phyloP scores from a whole-genome alignment of 2,888 invertebrate genomes.

The Rhagophthalmus giganteus region DNA sequence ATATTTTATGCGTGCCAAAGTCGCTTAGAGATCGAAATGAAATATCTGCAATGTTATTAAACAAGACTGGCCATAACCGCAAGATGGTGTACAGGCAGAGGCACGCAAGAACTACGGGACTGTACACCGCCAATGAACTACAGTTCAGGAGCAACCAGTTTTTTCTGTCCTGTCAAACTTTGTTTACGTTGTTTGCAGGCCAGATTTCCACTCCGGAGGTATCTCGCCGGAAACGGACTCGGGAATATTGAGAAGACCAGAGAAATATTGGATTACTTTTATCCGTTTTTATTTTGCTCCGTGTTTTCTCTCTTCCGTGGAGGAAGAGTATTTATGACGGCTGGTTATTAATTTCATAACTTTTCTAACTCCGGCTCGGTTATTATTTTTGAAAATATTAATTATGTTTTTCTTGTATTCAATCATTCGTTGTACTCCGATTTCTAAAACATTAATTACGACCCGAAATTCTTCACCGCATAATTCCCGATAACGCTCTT shows the following conservation, averaged over 20 bases:
- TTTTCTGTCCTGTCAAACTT: conserved; percentile 36
- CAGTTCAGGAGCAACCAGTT: conserved; percentile 28
- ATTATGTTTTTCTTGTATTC: conserved; percentile 21
- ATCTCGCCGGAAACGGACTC: conserved; percentile 30
- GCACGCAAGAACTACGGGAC: conserved; percentile 14
- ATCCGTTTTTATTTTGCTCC: conserved; percentile 27
- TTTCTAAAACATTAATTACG: conserved; percentile 5
- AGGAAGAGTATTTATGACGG: conserved; percentile 23
- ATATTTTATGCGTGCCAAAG: conserved; percentile 19
- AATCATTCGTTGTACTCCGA: conserved; percentile 8
- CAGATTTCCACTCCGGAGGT: conserved; percentile 35
- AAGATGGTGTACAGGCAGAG: conserved; percentile 26
- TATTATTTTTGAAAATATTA: conserved; percentile 23
- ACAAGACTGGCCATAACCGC: conserved; percentile 31
- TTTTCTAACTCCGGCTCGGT: conserved; percentile 19
- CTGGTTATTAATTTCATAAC: conserved; percentile 31
- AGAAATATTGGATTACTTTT: conserved; percentile 31
- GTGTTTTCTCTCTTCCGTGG: conserved; percentile 20
- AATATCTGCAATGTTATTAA: conserved; percentile 35
- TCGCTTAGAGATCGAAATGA: conserved; percentile 19
- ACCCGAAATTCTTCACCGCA: conserved; percentile 2
- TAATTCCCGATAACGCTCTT: too few relatives aligned
- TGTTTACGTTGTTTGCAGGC: conserved; percentile 37
- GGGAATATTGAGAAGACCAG: conserved; percentile 31
- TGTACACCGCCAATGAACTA: conserved; percentile 27